These are phyloP conservation scores for Leptonema lineaticorne DNA, from an alignment of 1,140 invertebrate species.

Conservation along the genomic window DNA sequence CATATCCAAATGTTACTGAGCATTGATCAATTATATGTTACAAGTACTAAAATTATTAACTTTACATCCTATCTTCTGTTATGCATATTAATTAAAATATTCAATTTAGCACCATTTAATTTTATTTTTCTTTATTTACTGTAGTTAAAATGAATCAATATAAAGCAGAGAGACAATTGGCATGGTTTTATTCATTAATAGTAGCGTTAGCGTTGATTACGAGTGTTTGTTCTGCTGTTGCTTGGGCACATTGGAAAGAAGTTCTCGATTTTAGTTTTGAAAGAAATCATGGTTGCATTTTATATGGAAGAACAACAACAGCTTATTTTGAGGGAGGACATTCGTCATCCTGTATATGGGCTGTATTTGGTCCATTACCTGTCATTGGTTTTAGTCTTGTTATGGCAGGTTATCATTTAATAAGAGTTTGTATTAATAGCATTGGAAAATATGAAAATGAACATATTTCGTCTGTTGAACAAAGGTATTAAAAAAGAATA, in stretches of 20 bases:
- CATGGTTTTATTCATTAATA: slow-evolving; percentile 56
- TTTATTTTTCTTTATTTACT: background rate
- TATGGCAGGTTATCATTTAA: slow-evolving; percentile 65
- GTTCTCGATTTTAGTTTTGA: slow-evolving; percentile 63
- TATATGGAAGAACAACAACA: slow-evolving; percentile 62
- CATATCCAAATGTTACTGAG: background rate
- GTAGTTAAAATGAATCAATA: slow-evolving; percentile 55
- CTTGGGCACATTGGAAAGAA: slow-evolving; percentile 66
- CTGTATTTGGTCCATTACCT: slow-evolving; percentile 60
- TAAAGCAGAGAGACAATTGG: slow-evolving; percentile 57
- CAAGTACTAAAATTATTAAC: background rate
- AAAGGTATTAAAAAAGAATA: slow-evolving; percentile 53
- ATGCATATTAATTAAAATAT: background rate
- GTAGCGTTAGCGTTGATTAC: slow-evolving; percentile 56
- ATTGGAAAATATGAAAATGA: slow-evolving; percentile 55
- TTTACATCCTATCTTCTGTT: background rate
- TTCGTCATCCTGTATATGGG: slow-evolving; percentile 63
- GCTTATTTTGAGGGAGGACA: slow-evolving; percentile 66
- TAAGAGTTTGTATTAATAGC: slow-evolving; percentile 64
- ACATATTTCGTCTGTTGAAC: slow-evolving; percentile 54
- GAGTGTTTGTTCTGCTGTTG: slow-evolving; percentile 58
- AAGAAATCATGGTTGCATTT: slow-evolving; percentile 65
- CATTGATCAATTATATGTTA: background rate
- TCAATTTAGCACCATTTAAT: background rate
- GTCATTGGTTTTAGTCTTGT: slow-evolving; percentile 58